Conservation (phyloP, 2,888 invertebrate genomes). For the Mamestra brassicae region DNA sequence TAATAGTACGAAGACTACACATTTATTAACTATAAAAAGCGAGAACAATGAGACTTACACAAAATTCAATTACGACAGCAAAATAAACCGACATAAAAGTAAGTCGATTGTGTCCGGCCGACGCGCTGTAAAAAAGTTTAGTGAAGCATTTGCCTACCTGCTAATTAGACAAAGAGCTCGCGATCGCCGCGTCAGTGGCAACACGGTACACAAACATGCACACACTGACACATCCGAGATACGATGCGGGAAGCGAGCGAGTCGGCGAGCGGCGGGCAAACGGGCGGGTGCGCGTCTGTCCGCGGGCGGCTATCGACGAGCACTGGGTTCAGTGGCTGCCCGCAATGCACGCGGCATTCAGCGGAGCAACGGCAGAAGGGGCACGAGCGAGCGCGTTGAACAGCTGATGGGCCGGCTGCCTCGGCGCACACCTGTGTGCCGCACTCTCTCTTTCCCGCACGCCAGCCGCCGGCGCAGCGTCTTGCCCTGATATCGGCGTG, state of each 20-base stretch:
- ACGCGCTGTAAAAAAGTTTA: conserved; percentile 74
- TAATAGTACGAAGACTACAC: conserved; percentile 42
- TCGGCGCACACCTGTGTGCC: conserved; percentile 85
- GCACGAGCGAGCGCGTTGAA: conserved; percentile 82
- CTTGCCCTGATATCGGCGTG: conserved; percentile 80
- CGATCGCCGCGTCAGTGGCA: conserved; percentile 83
- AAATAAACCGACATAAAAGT: conserved; percentile 68
- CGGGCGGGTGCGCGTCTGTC: conserved; percentile 79
- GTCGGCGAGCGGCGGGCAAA: conserved; percentile 74
- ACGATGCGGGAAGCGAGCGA: conserved; percentile 70
- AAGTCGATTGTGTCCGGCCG: conserved; percentile 70
- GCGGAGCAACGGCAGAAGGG: conserved; percentile 73
- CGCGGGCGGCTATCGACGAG: conserved; percentile 82
- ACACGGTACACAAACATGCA: conserved; percentile 84
- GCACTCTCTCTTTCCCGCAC: conserved; percentile 86
- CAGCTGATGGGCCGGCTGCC: conserved; percentile 86
- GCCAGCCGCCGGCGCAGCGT: conserved; percentile 77
- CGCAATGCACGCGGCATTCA: conserved; percentile 73
- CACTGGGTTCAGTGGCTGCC: conserved; percentile 81
- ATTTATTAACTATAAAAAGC: conserved; percentile 64
- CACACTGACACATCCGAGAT: conserved; percentile 80
- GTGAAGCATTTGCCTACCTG: conserved; percentile 87
- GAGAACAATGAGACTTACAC: conserved; percentile 70
- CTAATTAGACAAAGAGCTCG: conserved; percentile 89
- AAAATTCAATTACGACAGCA: conserved; percentile 73